Conservation (phyloP, 2,888 invertebrate species). For the Microplitis manilae region DNA sequence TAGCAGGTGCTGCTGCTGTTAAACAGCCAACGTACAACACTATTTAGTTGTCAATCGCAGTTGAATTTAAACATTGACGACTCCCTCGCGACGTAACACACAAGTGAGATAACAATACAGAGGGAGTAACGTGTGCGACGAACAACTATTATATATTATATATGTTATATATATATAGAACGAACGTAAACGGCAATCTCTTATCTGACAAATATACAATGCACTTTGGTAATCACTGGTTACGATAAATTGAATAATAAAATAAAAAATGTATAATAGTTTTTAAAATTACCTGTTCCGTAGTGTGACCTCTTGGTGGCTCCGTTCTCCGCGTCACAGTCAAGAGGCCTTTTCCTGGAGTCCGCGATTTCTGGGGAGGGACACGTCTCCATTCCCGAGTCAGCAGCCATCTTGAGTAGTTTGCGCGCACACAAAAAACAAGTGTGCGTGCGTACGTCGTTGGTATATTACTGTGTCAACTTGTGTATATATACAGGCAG, state of each 20-base stretch:
- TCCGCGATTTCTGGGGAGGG: slow-evolving; percentile 93
- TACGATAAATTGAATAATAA: slow-evolving; percentile 11
- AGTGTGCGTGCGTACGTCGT: slow-evolving; percentile 29
- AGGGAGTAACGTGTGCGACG: slow-evolving; percentile 4
- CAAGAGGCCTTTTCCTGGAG: slow-evolving; percentile 91
- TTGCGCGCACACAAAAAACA: slow-evolving; percentile 55
- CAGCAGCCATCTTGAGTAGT: slow-evolving; percentile 85
- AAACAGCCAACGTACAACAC: not conserved
- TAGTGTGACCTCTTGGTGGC: slow-evolving; percentile 92
- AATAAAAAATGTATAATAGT: slow-evolving; percentile 10
- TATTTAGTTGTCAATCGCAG: slow-evolving; percentile 3
- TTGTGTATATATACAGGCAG: slow-evolving; percentile 15
- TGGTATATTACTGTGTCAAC: slow-evolving; percentile 5
- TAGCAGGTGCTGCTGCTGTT: not conserved
- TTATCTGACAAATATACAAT: slow-evolving; percentile 18
- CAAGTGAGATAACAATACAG: slow-evolving; percentile 9
- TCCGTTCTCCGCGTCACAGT: slow-evolving; percentile 90
- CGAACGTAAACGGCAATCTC: slow-evolving; percentile 2
- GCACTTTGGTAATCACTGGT: not conserved
- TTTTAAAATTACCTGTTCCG: slow-evolving; percentile 81
- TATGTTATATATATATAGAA: slow-evolving; percentile 6
- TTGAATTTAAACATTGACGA: slow-evolving; percentile 14
- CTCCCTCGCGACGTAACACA: slow-evolving; percentile 14
- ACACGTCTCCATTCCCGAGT: slow-evolving; percentile 95
- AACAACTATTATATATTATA: not conserved